Base-by-base conservation (phyloP, 1,140 invertebrate genomes). In the Ylistrum balloti region DNA sequence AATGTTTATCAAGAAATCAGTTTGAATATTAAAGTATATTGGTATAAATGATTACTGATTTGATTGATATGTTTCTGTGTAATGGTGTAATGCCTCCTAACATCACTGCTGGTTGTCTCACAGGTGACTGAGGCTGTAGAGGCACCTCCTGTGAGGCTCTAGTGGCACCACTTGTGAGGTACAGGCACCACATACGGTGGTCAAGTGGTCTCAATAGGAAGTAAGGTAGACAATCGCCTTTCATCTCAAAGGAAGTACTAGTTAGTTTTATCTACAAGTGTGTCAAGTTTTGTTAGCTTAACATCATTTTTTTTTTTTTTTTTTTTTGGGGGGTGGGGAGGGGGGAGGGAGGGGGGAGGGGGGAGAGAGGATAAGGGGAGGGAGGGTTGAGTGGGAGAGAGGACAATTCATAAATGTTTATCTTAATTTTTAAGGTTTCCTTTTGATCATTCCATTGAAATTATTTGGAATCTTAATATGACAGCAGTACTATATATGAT, bases 121-220 rank as follows among this genome's bases (percentile, higher is more conserved):
- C 56, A 74, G 56, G 22, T 74, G 56, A 74, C 15, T 74, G 56
- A 74, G 28, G 56, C 5, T 74, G 56, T 28, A 74, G 56, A 28
- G 56, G n/a, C n/a, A 28, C 22, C 56, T 28, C 56, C 56, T 74
- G 56, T 74, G 56, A 74, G 22, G 56, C n/a, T n/a, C n/a, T n/a
- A n/a, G 56, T 74, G 56, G n/a, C n/a, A 28, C 22, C 56, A 74
- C 56, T n/a, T 74, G 56, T 74, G 56, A 74, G 22, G 56, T 74
- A 2, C 22, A 17, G 56, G 20, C 28, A 74, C 56, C 56, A 74
- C 56, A 74, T 74, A n/a, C 17, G 56, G 56, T 74, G 56, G 56
- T 74, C n/a, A 74, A 74, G 56, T 74, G 56, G 56, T 74, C 56
- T 11, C 56, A 74, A 5, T 28, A 17, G 1, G 45, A 13, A 48